Conservation (phyloP, 30 jellyfish, hydroid and myxozoan genomes). For the Chrysaora quinquecirrha region DNA sequence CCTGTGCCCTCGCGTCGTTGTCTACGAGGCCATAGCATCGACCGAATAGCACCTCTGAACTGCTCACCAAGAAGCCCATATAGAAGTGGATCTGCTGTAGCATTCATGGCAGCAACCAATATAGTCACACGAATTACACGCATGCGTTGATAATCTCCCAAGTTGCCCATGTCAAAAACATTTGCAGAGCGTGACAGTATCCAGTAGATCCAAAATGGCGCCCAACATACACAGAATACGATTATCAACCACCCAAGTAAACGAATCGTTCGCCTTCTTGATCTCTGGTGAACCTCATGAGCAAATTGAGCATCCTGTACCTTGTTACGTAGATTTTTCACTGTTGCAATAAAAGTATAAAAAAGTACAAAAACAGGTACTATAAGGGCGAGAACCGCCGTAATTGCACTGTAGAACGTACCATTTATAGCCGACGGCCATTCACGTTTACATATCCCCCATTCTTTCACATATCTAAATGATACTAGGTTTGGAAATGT, state of each 20-base stretch:
- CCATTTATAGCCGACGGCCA: constrained; percentile 62
- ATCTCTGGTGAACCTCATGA: not conserved
- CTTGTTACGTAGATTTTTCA: constrained; percentile 22
- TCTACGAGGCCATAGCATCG: not conserved
- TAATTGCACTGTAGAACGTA: constrained; percentile 9
- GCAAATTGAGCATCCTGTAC: not conserved
- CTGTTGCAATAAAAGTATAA: constrained; percentile 42
- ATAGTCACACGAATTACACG: constrained; percentile 45
- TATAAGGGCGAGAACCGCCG: constrained; percentile 36
- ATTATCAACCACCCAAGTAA: constrained; percentile 44
- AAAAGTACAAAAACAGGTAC: constrained; percentile 41
- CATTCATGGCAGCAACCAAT: constrained; percentile 10
- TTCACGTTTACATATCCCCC: constrained; percentile 50
- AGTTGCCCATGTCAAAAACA: constrained; percentile 25
- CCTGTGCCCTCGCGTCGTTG: not conserved
- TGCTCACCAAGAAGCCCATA: constrained; percentile 50
- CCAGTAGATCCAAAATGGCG: constrained; percentile 63
- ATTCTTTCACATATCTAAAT: constrained; percentile 11
- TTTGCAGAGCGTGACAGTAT: constrained; percentile 41
- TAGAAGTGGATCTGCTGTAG: constrained; percentile 48
- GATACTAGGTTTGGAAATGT: constrained; percentile 33
- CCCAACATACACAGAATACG: constrained; percentile 50
- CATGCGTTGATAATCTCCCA: constrained; percentile 65
- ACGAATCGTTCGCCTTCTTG: constrained; percentile 28
- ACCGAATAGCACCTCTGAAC: constrained; percentile 31